Percentiles rank a stretch among this genome's conserved stretches.
Conservation (phyloP, 2,888 invertebrate genomes). For the Ophion ellenae region DNA sequence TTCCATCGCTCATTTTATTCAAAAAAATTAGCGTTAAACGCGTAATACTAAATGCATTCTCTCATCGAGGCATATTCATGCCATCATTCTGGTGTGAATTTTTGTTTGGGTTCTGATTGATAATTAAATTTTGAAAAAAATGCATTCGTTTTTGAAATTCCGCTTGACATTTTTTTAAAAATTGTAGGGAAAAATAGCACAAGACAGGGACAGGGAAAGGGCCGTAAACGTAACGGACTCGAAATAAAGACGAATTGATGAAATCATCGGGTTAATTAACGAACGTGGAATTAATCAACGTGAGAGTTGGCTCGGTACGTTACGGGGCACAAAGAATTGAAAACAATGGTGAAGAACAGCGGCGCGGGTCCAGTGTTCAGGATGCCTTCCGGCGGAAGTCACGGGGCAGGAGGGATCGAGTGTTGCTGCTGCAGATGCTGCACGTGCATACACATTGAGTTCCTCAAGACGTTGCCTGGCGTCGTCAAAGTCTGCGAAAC, state of each 20-base stretch:
- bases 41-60: too few relatives aligned
- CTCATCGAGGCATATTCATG: too few relatives aligned
- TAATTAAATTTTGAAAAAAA: too few relatives aligned
- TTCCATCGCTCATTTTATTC: too few relatives aligned
- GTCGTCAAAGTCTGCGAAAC: slow-evolving; percentile 91
- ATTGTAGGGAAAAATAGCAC: not conserved
- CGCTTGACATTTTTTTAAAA: too few relatives aligned
- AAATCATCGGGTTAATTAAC: not conserved
- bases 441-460: slow-evolving; percentile 91
- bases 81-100: too few relatives aligned
- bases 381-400: slow-evolving; percentile 74
- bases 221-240: not conserved
- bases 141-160: too few relatives aligned
- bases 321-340: not conserved
- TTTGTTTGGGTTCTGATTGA: too few relatives aligned
- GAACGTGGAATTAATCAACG: not conserved
- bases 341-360: slow-evolving; percentile 70
- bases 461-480: slow-evolving; percentile 90
- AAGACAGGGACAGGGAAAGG: not conserved
- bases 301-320: not conserved
- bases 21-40: too few relatives aligned
- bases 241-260: not conserved
- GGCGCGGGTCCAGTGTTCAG: slow-evolving; percentile 77
- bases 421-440: slow-evolving; percentile 90
- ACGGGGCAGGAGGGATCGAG: slow-evolving; percentile 86